Percentiles rank a stretch among this genome's conserved stretches.
phyloP scores from a whole-genome alignment of 1,140 invertebrate species.

The Diploscapter pachys region DNA sequence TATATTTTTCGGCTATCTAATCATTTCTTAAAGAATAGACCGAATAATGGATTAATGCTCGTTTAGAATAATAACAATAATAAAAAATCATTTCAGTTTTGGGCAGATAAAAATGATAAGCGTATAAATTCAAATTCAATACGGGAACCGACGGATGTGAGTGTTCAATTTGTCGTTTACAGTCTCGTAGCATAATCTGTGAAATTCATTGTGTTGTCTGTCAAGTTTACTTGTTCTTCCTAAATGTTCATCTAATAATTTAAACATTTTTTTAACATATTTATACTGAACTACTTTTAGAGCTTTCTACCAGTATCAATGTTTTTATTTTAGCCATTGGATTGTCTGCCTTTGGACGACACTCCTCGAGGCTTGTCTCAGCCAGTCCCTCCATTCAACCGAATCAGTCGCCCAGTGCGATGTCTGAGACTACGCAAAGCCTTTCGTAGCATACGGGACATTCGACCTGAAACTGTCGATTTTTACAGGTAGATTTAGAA shows the following conservation, averaged over 20 bases:
- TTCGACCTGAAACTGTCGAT: constrained; percentile 32
- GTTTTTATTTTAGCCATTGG: background rate
- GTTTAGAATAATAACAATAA: background rate
- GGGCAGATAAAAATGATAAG: constrained; percentile 37
- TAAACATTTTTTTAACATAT: too few species aligned
- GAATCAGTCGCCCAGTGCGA: background rate
- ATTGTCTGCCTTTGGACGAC: too few species aligned
- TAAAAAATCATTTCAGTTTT: constrained; percentile 31
- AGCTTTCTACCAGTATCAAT: too few species aligned
- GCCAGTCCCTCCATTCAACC: background rate
- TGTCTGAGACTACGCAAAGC: constrained; percentile 6
- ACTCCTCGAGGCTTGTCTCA: background rate
- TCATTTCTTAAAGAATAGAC: background rate
- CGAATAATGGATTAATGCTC: background rate
- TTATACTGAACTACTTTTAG: too few species aligned
- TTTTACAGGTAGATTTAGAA: constrained; percentile 22
- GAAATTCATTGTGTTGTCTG: too few species aligned
- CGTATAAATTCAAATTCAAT: background rate
- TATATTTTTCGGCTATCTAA: too few species aligned
- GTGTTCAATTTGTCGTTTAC: background rate
- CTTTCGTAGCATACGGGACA: constrained; percentile 7
- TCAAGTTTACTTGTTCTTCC: too few species aligned
- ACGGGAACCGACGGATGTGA: background rate
- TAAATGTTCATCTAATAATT: too few species aligned
- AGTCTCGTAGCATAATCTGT: too few species aligned